phyloP scores from a whole-genome alignment of 2,888 invertebrate species.

The Agrenia bidenticulata region DNA sequence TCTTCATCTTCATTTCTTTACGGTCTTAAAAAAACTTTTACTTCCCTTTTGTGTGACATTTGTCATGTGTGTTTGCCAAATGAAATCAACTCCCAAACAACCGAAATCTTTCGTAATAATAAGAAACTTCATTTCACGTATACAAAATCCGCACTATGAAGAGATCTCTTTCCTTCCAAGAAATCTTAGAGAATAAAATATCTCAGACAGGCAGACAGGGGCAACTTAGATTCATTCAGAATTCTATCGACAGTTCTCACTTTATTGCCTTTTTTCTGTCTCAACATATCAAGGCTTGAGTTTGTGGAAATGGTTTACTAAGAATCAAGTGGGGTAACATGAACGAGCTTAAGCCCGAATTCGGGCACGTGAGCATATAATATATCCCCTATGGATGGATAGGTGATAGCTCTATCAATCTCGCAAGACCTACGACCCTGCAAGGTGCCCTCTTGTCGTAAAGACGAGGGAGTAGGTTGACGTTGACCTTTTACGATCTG shows the following conservation, averaged over 20 bases:
- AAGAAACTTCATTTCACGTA: neutral
- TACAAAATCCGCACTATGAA: neutral
- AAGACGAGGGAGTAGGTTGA: neutral
- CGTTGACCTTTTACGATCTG: conserved; percentile 15
- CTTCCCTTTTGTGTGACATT: conserved; percentile 8
- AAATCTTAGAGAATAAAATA: too few species aligned
- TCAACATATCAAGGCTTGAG: too few species aligned
- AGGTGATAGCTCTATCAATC: too few species aligned
- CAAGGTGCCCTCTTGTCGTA: too few species aligned
- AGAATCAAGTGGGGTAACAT: conserved; percentile 8
- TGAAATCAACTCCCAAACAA: neutral
- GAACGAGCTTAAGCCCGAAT: too few species aligned
- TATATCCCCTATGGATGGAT: too few species aligned
- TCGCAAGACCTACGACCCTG: too few species aligned
- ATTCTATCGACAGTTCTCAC: conserved; percentile 21
- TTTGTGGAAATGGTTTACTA: conserved; percentile 2
- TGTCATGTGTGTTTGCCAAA: conserved; percentile 4
- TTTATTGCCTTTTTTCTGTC: conserved; percentile 21
- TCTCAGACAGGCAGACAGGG: neutral
- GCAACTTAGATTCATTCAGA: conserved; percentile 29
- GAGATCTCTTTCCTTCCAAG: conserved; percentile 4
- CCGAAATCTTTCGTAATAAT: neutral
- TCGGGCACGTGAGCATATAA: too few species aligned
- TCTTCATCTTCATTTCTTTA: conserved; percentile 17
- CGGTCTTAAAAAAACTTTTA: conserved; percentile 6